phyloP scores from a whole-genome alignment of 2,797 vertebrate genomes.

The Anguilla pacifica region DNA sequence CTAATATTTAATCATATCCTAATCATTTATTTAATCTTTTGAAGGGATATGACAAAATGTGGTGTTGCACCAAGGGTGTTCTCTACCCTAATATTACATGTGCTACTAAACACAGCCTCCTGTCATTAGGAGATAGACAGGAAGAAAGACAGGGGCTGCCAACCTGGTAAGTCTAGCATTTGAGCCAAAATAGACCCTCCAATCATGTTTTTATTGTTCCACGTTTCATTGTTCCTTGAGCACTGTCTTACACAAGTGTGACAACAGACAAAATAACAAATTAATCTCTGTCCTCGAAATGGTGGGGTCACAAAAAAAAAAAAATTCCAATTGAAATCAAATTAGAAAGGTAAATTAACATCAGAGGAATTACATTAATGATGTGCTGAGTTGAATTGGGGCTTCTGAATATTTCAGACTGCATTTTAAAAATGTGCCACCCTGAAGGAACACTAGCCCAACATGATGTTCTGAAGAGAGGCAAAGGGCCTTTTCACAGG shows the following conservation, averaged over 20 bases:
- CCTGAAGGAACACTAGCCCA: neutral
- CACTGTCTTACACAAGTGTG: neutral
- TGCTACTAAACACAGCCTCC: neutral
- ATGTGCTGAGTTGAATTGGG: neutral
- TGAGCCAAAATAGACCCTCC: too few species aligned
- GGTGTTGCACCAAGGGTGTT: neutral
- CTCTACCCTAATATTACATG: neutral
- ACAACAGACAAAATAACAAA: neutral
- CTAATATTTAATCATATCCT: neutral
- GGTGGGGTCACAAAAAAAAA: neutral
- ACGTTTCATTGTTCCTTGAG: neutral
- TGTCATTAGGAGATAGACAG: neutral
- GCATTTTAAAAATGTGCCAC: neutral
- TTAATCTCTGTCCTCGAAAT: neutral
- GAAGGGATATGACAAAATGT: neutral
- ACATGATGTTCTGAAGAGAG: neutral
- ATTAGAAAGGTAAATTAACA: neutral
- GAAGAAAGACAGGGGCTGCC: neutral
- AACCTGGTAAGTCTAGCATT: neutral
- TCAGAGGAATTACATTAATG: neutral
- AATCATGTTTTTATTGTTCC: neutral
- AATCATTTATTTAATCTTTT: neutral
- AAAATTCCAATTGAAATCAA: neutral
- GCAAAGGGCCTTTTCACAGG: neutral
- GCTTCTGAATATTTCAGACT: neutral